Conservation (phyloP, 1,140 invertebrate species). For the Bombus vancouverensis region DNA sequence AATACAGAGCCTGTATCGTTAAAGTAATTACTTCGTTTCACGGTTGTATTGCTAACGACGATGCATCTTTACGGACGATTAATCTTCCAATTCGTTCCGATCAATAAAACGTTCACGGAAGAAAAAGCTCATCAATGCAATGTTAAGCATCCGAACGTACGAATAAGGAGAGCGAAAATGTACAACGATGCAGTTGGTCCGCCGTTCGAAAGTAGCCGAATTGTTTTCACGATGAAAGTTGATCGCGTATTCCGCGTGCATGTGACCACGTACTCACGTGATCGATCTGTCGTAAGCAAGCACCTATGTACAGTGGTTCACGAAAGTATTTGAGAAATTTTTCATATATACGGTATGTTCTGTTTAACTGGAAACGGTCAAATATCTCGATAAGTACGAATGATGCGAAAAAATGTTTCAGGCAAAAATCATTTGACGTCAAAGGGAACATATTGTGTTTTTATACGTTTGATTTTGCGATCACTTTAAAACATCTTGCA, state of each 20-base stretch:
- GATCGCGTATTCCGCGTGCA: conserved; percentile 35
- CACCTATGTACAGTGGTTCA: too few species aligned
- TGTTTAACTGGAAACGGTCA: too few species aligned
- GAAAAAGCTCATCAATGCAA: background rate
- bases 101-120: background rate
- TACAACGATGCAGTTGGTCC: background rate
- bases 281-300: background rate
- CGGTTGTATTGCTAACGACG: background rate
- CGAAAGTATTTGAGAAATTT: too few species aligned
- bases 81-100: background rate
- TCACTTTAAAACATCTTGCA: too few species aligned
- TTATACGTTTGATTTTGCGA: too few species aligned
- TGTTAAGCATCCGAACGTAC: background rate
- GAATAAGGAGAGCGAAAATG: background rate
- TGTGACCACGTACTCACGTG: background rate
- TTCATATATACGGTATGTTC: too few species aligned
- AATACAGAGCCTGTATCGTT: too few species aligned
- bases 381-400: too few species aligned
- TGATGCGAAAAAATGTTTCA: too few species aligned
- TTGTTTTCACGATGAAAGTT: conserved; percentile 46
- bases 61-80: background rate
- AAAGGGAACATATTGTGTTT: too few species aligned
- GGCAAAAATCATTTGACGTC: too few species aligned
- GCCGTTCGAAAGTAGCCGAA: conserved; percentile 33
- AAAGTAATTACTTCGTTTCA: background rate